Percentiles rank a stretch among this genome's conserved stretches.
phyloP scores from a whole-genome alignment of 2,113 vertebrate species.

The Synchiropus splendidus region DNA sequence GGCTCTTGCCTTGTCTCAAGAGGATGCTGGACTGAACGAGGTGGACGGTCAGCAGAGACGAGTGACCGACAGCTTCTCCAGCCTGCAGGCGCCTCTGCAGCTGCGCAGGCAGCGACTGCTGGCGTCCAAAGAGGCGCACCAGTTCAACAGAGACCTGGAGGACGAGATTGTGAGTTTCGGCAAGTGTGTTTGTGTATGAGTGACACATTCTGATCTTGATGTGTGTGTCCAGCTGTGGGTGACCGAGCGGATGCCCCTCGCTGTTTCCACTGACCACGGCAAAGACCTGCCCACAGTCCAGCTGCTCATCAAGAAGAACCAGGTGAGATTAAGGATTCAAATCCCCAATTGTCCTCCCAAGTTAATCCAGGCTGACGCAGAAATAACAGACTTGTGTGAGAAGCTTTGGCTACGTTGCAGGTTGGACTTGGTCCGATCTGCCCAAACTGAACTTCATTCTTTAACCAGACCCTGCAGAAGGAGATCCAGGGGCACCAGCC shows the following conservation, averaged over 20 bases:
- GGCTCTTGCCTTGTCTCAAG: slow-evolving; percentile 76
- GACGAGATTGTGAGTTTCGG: slow-evolving; percentile 81
- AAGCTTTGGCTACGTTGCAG: too few relatives aligned
- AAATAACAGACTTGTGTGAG: too few relatives aligned
- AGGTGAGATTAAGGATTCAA: too few relatives aligned
- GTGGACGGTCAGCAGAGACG: slow-evolving; percentile 73
- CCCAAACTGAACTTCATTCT: neutral
- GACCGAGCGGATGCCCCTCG: slow-evolving; percentile 81
- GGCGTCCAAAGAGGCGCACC: slow-evolving; percentile 83
- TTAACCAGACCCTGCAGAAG: slow-evolving; percentile 79
- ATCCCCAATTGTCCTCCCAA: too few relatives aligned
- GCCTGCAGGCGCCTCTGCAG: slow-evolving; percentile 73
- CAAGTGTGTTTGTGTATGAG: neutral
- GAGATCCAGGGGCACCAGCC: slow-evolving; percentile 91
- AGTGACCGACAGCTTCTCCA: slow-evolving; percentile 72
- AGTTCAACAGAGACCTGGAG: slow-evolving; percentile 86
- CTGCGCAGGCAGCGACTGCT: slow-evolving; percentile 70
- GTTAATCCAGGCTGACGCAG: neutral
- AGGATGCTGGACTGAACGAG: slow-evolving; percentile 75
- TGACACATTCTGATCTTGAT: neutral
- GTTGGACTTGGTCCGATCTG: too few relatives aligned
- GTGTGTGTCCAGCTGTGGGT: slow-evolving; percentile 77
- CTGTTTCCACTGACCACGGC: slow-evolving; percentile 82
- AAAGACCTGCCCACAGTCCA: slow-evolving; percentile 87
- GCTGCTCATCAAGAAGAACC: slow-evolving; percentile 89